Conservation (phyloP, 2,888 invertebrate species). For the Caenorhabditis angaria region DNA sequence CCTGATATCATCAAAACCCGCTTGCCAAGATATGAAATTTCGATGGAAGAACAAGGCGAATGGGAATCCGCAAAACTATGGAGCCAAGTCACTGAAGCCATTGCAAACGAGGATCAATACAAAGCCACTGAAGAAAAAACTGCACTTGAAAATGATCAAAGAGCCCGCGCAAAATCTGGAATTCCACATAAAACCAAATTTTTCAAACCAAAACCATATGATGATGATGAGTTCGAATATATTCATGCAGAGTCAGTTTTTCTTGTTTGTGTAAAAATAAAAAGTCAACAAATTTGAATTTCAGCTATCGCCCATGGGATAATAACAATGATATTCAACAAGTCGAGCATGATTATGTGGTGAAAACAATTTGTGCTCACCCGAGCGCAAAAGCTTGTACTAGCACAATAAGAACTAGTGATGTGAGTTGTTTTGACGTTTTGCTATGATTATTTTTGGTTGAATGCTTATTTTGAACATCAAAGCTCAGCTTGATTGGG, state of each 20-base stretch:
- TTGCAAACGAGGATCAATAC: slow-evolving; percentile 82
- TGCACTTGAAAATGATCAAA: slow-evolving; percentile 80
- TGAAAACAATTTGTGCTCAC: slow-evolving; percentile 45
- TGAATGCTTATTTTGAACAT: no score
- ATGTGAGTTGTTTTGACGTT: no score
- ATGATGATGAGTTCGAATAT: slow-evolving; percentile 80
- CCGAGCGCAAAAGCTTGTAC: slow-evolving; percentile 20
- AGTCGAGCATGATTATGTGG: slow-evolving; percentile 77
- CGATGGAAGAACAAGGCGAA: slow-evolving; percentile 81
- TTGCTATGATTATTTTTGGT: no score
- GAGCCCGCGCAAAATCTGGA: slow-evolving; percentile 76
- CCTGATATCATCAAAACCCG: slow-evolving; percentile 80
- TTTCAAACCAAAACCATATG: slow-evolving; percentile 75
- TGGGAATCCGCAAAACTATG: slow-evolving; percentile 89
- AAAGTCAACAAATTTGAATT: background rate
- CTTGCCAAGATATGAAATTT: slow-evolving; percentile 83
- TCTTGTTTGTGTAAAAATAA: background rate
- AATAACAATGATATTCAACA: slow-evolving; percentile 85
- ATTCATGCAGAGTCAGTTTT: slow-evolving; percentile 79
- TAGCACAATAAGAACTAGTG: background rate
- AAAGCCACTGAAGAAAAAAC: slow-evolving; percentile 92
- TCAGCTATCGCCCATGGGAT: slow-evolving; percentile 85
- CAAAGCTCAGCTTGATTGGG: no score
- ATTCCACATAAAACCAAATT: slow-evolving; percentile 79
- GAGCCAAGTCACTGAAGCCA: slow-evolving; percentile 86